phyloP scores from a whole-genome alignment of 2,888 invertebrate genomes.

The Dascillus cervinus region DNA sequence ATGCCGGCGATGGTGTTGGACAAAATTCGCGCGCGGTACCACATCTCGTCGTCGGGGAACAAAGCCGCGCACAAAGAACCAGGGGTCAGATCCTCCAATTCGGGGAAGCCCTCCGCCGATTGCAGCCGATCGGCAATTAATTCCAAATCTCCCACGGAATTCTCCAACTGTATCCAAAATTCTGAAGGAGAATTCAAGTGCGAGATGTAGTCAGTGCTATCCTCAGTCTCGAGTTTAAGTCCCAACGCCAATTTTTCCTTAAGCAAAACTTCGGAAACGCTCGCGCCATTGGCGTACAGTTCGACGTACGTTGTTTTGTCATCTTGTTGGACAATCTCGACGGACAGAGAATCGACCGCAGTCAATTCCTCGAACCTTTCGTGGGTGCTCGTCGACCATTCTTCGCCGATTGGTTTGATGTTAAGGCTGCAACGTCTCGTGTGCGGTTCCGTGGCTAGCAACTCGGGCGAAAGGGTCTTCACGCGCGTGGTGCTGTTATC shows the following conservation, averaged over 20 bases:
- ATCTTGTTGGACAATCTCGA: slow-evolving; percentile 38
- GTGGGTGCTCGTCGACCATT: slow-evolving; percentile 55
- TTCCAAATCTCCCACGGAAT: slow-evolving; percentile 50
- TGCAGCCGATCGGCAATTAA: slow-evolving; percentile 52
- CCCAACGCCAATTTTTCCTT: slow-evolving; percentile 50
- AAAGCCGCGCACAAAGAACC: slow-evolving; percentile 59
- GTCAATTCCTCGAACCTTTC: slow-evolving; percentile 47
- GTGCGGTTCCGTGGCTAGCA: slow-evolving; percentile 49
- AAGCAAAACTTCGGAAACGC: slow-evolving; percentile 55
- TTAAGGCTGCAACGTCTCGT: slow-evolving; percentile 61
- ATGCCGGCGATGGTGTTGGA: slow-evolving; percentile 49
- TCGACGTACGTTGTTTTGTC: slow-evolving; percentile 59
- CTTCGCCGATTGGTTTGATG: slow-evolving; percentile 56
- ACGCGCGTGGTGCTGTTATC: slow-evolving; percentile 54
- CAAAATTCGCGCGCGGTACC: slow-evolving; percentile 59
- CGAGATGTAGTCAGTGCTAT: slow-evolving; percentile 51
- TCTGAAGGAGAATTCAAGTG: slow-evolving; percentile 61
- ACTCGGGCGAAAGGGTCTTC: slow-evolving; percentile 53
- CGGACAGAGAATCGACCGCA: slow-evolving; percentile 15
- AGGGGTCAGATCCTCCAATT: slow-evolving; percentile 47
- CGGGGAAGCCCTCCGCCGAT: slow-evolving; percentile 47
- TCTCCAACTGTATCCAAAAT: slow-evolving; percentile 68
- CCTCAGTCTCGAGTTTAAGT: slow-evolving; percentile 18
- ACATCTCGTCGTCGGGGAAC: slow-evolving; percentile 56
- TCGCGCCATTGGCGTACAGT: slow-evolving; percentile 52